Percentiles rank a stretch among this genome's conserved stretches.
Evolutionary conservation across 2,113 vertebrate species (phyloP).

Genomic region (Bambusicola thoracicus): DNA sequence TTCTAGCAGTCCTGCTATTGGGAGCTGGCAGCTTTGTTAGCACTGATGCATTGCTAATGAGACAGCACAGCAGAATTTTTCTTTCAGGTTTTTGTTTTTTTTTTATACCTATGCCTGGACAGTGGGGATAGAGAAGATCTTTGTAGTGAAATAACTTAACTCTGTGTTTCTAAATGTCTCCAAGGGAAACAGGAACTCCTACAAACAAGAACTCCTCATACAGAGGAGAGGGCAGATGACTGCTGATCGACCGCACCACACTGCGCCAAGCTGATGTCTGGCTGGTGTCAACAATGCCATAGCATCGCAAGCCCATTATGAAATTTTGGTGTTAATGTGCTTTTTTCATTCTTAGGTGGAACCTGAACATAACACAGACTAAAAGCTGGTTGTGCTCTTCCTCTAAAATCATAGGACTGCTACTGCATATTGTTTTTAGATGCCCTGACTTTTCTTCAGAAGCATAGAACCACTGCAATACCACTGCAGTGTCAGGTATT

Average conservation of each 20-base stretch:
- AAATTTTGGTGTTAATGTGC: neutral
- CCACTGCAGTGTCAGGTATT: neutral
- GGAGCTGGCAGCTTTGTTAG: neutral
- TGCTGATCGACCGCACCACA: neutral
- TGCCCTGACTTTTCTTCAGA: neutral
- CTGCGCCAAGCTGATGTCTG: too few relatives aligned
- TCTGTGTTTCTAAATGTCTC: neutral
- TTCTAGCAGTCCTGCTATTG: neutral
- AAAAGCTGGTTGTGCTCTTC: neutral
- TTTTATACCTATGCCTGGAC: neutral
- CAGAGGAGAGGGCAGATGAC: neutral
- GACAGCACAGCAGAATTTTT: neutral
- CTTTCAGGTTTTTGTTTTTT: neutral
- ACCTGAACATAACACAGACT: neutral
- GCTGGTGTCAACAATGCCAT: neutral
- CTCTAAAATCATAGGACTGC: neutral
- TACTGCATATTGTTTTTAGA: neutral
- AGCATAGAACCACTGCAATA: neutral
- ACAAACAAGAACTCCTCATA: too few relatives aligned
- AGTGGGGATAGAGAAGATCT: neutral
- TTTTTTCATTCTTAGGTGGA: neutral
- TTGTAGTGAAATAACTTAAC: neutral
- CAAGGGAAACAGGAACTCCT: neutral
- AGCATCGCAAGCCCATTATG: neutral
- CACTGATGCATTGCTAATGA: neutral